Evolutionary conservation across 2,797 vertebrate genomes (phyloP).

Genomic region (Pachyuromys duprasi): DNA sequence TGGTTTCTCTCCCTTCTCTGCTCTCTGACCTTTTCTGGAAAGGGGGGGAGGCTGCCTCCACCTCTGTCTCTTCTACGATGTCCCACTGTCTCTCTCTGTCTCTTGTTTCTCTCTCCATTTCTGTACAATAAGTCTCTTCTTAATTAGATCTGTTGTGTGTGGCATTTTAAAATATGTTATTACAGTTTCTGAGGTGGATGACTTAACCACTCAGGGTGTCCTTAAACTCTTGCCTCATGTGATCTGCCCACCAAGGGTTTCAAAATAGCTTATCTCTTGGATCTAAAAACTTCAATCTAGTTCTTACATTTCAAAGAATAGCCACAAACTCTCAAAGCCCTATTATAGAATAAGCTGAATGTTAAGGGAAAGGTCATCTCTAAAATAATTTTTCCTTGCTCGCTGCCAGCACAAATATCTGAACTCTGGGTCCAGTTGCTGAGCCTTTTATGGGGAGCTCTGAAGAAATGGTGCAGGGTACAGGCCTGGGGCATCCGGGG

Average conservation of each 20-base stretch:
- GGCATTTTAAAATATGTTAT: no score
- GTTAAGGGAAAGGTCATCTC: conserved; percentile 65
- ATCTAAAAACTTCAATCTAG: conserved; percentile 11
- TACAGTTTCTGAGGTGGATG: background rate
- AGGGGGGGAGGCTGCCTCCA: no score
- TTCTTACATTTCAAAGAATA: conserved; percentile 1
- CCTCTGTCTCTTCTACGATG: no score
- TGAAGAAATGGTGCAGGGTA: conserved; percentile 28
- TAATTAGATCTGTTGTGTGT: no score
- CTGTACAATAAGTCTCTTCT: no score
- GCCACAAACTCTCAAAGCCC: conserved; percentile 44
- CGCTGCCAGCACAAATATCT: conserved; percentile 67
- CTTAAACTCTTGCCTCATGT: background rate
- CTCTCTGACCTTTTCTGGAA: no score
- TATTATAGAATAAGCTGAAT: conserved; percentile 60
- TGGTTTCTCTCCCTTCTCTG: no score
- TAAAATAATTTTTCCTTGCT: conserved; percentile 46
- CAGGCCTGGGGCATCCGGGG: background rate
- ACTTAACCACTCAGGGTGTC: background rate
- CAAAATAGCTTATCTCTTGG: background rate
- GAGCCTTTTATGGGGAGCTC: background rate
- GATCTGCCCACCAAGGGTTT: background rate
- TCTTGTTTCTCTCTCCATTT: no score
- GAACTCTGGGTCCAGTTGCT: background rate
- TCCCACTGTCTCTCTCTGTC: no score